Conservation (phyloP, 2,888 invertebrate genomes). For the Dermolepida albohirtum region DNA sequence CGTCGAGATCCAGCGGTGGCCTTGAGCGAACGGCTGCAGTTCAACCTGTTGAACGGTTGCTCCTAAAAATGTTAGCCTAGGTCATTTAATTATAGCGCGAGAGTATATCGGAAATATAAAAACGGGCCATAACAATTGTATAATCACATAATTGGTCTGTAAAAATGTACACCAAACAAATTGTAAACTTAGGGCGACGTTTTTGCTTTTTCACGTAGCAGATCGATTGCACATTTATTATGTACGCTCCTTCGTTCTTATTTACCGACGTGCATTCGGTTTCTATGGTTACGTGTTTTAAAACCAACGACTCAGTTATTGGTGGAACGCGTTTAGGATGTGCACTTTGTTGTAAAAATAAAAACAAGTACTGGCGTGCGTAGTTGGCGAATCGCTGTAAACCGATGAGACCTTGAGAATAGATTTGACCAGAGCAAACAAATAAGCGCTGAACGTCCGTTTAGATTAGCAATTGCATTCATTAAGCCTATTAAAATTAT, state of each 20-base stretch:
- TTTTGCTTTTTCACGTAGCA: constrained; percentile 1
- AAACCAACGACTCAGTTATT: constrained; percentile 30
- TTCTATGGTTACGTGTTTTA: constrained; percentile 38
- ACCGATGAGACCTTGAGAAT: constrained; percentile 31
- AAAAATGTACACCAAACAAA: constrained; percentile 16
- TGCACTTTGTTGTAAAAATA: constrained; percentile 36
- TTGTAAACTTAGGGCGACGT: constrained; percentile 15
- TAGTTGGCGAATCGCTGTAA: constrained; percentile 38
- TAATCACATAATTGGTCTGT: neutral
- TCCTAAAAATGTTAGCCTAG: constrained; percentile 43
- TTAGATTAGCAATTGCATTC: constrained; percentile 15
- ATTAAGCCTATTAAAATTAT: neutral
- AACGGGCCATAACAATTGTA: constrained; percentile 2
- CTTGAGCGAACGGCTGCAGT: constrained; percentile 41
- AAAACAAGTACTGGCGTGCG: constrained; percentile 33
- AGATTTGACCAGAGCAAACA: constrained; percentile 31
- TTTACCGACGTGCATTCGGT: constrained; percentile 41
- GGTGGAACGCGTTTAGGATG: constrained; percentile 34
- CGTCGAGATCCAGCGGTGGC: constrained; percentile 41
- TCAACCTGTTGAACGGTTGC: constrained; percentile 46
- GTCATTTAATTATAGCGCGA: constrained; percentile 43
- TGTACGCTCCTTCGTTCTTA: constrained; percentile 32
- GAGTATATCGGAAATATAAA: constrained; percentile 29
- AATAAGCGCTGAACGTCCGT: constrained; percentile 26
- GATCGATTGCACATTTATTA: constrained; percentile 37